A percentile compares a stretch with the other conserved stretches of the same genome.
phyloP scores from a whole-genome alignment of 2,797 vertebrate species.

The Podargus strigoides region DNA sequence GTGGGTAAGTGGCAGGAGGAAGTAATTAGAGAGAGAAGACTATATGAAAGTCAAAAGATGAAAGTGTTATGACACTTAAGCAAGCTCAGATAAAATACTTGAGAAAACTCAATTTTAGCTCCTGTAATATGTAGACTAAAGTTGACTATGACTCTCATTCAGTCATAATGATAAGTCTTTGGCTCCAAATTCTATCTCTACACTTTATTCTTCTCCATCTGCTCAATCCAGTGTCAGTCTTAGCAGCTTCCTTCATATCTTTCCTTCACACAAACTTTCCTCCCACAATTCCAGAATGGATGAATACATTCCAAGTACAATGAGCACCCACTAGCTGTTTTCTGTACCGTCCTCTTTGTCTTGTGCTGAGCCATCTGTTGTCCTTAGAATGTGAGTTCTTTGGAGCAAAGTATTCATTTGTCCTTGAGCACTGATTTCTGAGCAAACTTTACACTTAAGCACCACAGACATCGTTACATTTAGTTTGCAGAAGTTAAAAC shows the following conservation, averaged over 20 bases:
- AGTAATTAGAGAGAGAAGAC: neutral
- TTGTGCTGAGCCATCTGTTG: neutral
- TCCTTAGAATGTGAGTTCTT: neutral
- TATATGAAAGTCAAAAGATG: slow-evolving; percentile 31
- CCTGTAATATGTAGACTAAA: slow-evolving; percentile 20
- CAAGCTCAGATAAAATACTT: slow-evolving; percentile 36
- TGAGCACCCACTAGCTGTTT: neutral
- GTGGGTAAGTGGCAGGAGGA: slow-evolving; percentile 5
- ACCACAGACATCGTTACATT: neutral
- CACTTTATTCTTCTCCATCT: slow-evolving; percentile 32
- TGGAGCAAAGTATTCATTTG: neutral
- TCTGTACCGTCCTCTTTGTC: neutral
- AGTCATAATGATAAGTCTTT: slow-evolving; percentile 19
- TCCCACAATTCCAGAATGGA: neutral
- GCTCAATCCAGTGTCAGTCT: neutral
- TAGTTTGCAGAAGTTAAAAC: neutral
- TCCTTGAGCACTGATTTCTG: neutral
- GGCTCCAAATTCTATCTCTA: neutral
- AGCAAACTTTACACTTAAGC: neutral
- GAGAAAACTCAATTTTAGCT: slow-evolving; percentile 37
- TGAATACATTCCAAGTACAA: neutral
- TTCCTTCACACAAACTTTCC: neutral
- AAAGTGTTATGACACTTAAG: slow-evolving; percentile 46
- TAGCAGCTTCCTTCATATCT: neutral
- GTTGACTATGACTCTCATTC: slow-evolving; percentile 30